Evolutionary conservation across 2,113 vertebrate genomes (phyloP), one percentile per base, ranked within the genome.

Genomic region (Laticauda laticaudata): DNA sequence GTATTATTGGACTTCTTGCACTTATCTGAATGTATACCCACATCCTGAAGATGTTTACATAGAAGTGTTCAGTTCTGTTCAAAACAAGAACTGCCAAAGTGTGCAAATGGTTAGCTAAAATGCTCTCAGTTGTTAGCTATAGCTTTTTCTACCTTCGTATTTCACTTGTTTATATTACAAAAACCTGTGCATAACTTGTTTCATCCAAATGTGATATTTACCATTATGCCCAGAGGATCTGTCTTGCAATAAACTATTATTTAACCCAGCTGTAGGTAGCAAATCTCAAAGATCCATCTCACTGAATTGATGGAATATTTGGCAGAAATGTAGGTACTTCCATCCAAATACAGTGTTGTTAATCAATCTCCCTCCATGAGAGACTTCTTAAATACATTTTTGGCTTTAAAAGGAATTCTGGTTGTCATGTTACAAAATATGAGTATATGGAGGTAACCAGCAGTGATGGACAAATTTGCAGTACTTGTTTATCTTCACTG

Each of bases 161-260:
- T 7, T 93, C 59, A 29, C 64, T 57, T 61, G 9, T 0, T 39
- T 23, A 0, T 86, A 3, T 89, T 51, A 86, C 43, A n/a, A 90
- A 10, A 1, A 29, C 39, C 1, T 57, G 43, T 2, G 12, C 39
- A 11, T 91, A 39, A 69, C 24, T 88, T 94, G 43, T 45, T 92
- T 88, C 45, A n/a, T 53, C 89, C 86, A 89, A 91, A 91, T 92
- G 39, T 34, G 43, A 86, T 87, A 55, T 90, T 94, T 45, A 45
- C 91, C 88, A 15, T 34, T 89, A 7, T 86, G 9, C 86, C 24
- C 15, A 61, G 2, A 3, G 88, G 86, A 59, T 86, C 2, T 69
- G 0, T 12, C 34, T 64, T 1, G 0, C 0, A 92, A 92, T 64
- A 91, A 8, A 56, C 5, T 9, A 88, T 55, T 90, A 57, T 21